Evolutionary conservation across 1,140 invertebrate species (phyloP), one percentile per base, ranked within the genome.

Genomic region (Aphaenogaster rudis): DNA sequence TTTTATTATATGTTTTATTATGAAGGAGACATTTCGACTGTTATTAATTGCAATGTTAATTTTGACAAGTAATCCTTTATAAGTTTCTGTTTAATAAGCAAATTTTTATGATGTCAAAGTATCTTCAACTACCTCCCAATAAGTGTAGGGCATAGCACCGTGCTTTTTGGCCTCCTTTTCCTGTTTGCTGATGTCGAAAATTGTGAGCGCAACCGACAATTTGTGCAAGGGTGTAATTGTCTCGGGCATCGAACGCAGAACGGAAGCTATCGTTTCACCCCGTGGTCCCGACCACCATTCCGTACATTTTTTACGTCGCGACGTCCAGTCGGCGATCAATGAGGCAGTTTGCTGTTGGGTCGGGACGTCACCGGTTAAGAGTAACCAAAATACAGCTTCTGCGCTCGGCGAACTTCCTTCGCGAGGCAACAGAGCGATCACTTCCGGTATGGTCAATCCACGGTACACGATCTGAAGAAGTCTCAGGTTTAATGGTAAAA

Each of bases 281-380:
- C 76, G 86, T 1, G 84, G 74, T 28, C 91, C 90, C 8, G 89
- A 91, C 91, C 92, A 93, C 92, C 88, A 93, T 61, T 91, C 85
- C 21, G 74, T 90, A 54, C 71, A 81, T 76, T 84, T 92, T 42
- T 90, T 87, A 9, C 94, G 88, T 33, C 94, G 87, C 11, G 82
- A 61, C 0, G 80, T 86, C 94, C 94, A 94, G 54, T 94, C 94
- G 7, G 91, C 86, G 8, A 91, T 89, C 4, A 94, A 61, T 0
- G 92, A 92, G 28, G 91, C 89, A 0, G 92, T 92, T 79, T 94
- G 94, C 52, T 93, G 92, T 8, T 86, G 64, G 1, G 93, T 94
- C 3, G 94, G 94, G 2, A 94, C 67, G 50, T 94, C 94, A 3
- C 94, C 94, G 3, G 94, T 94, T 17, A 94, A 71, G 2, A 94